Evolutionary conservation across 1,140 invertebrate species (phyloP).

Genomic region (Drosophila repletoides): DNA sequence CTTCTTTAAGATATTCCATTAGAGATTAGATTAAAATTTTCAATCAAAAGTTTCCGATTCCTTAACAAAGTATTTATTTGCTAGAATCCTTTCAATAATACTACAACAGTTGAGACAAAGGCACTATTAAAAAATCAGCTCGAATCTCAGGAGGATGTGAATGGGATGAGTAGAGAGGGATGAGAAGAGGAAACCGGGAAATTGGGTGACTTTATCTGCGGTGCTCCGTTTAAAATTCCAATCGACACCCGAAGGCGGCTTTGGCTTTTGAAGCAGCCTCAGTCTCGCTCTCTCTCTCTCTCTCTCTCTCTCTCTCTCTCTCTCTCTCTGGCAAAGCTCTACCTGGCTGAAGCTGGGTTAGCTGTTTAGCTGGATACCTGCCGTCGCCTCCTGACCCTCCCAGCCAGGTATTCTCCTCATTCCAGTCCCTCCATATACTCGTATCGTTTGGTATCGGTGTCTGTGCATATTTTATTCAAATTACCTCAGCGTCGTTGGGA

Average conservation of each 20-base stretch:
- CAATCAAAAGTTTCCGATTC: no score
- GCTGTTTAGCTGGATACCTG: background rate
- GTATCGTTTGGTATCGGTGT: slow-evolving; percentile 19
- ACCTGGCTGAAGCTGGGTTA: background rate
- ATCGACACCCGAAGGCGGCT: slow-evolving; percentile 76
- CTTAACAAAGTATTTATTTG: no score
- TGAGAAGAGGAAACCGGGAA: background rate
- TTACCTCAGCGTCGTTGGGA: slow-evolving; percentile 61
- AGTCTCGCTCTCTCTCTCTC: no score
- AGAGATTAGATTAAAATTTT: no score
- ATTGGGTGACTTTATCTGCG: slow-evolving; percentile 71
- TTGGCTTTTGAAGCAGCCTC: slow-evolving; percentile 46
- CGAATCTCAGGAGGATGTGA: background rate
- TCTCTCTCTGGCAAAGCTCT: no score
- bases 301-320: no score
- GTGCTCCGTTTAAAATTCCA: slow-evolving; percentile 80
- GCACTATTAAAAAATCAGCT: background rate
- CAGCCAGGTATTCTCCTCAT: background rate
- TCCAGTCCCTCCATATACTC: background rate
- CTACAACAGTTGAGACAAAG: no score
- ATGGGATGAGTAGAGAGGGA: background rate
- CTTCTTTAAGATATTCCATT: no score
- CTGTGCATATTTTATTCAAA: slow-evolving; percentile 78
- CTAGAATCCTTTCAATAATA: no score
- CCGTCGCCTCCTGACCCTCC: background rate